These are phyloP conservation scores for Burhinus bistriatus DNA, from an alignment of 2,113 vertebrate genomes.

Conservation along the genomic window DNA sequence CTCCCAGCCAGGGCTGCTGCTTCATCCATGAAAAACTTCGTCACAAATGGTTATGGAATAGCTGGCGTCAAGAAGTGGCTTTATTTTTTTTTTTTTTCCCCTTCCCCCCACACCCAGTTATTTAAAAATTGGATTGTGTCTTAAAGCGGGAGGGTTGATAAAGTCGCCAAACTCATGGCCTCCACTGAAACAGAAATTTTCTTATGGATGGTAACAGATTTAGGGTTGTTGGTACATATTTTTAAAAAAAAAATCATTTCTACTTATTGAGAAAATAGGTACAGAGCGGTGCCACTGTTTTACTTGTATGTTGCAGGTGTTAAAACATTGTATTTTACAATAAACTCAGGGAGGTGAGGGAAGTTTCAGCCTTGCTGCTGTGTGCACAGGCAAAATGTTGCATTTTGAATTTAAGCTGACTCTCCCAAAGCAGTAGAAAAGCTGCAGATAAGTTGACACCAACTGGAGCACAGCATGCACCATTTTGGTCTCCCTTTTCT, in stretches of 20 bases:
- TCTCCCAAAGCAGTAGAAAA: neutral
- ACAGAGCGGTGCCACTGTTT: neutral
- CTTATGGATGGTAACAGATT: neutral
- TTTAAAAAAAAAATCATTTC: neutral
- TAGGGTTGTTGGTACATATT: neutral
- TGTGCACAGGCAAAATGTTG: neutral
- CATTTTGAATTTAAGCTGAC: neutral
- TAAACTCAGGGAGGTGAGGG: neutral
- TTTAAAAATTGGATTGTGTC: neutral
- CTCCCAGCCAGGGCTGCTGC: neutral
- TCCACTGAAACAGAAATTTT: neutral
- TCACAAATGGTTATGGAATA: neutral
- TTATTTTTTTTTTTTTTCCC: neutral
- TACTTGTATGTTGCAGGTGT: neutral
- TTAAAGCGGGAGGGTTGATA: neutral
- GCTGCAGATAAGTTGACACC: neutral
- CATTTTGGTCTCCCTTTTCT: neutral
- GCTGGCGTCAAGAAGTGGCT: neutral
- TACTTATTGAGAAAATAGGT: neutral
- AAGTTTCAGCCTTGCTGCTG: neutral
- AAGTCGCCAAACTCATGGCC: neutral
- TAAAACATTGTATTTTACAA: neutral
- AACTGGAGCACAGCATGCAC: neutral
- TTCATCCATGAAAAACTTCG: neutral
- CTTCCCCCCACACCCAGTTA: rapidly evolving